Evolutionary conservation across 1,140 invertebrate species (phyloP), one percentile per base, ranked within the genome.

Genomic region (Calephelis virginiensis): DNA sequence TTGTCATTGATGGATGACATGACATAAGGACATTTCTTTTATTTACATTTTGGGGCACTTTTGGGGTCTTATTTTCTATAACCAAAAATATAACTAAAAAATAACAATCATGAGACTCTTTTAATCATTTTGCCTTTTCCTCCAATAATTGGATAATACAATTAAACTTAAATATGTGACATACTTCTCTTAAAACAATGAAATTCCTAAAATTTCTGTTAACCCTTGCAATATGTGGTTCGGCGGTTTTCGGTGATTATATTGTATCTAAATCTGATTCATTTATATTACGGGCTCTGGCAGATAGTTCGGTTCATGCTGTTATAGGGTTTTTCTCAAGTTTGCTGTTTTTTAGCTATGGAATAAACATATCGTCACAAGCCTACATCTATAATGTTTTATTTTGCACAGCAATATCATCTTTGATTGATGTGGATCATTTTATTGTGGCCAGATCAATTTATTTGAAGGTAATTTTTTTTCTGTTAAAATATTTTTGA

Each of bases 381-480:
- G 71, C 72, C 0, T 72, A 72, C 37, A 6, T 82, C 2, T 75
- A 72, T n/a, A 81, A 87, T 64, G 68, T 82, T 1, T 17, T 78
- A 12, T 70, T 89, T 10, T 89, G 86, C 49, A 86, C 85, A 28
- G 37, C 77, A 2, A 40, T 86, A 1, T 87, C 86, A 0, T 79
- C 80, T 0, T 64, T 83, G 0, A 89, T 89, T 43, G 86, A 89
- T 72, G 61, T 87, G 0, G 86, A 89, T 38, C 86, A 89, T 70
- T 68, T 81, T 50, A 75, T 89, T 28, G 72, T 81, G 8, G 85
- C 86, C 8, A 81, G 68, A 68, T 89, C 86, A 10, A 64, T 87
- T 37, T 60, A 78, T 73, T 74, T 83, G 6, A 83, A 86, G 82
- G 86, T 89, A 71, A 81, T 47, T 46, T 53, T 67, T 53, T 50